Base-by-base conservation (phyloP, 2,113 vertebrate species). In the Leucopsar rothschildi region DNA sequence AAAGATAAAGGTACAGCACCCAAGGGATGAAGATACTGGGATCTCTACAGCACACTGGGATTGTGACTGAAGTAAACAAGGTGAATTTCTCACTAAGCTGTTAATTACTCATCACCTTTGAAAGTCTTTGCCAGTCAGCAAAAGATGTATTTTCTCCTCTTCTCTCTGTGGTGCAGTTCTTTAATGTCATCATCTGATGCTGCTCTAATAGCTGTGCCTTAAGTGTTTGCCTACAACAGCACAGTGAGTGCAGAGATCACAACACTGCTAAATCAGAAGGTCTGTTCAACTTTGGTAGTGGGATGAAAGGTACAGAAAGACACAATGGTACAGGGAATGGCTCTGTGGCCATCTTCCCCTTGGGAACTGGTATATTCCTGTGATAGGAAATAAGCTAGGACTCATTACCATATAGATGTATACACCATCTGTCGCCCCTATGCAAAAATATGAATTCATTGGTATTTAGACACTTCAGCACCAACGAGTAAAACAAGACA, bases 21-120 rank as follows among this genome's bases (percentile, higher is more conserved):
- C 61, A 56, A 65, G 86, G 71, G 77, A 69, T 15, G 18, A 44
- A 88, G 83, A 31, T 27, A 66, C 24, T 53, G 73, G 28, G 39
- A 52, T 84, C 52, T 64, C 56, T 53, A 25, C 0, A 1, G 56
- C 44, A 78, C 15, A 12, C 29, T 82, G 60, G 57, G 82, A 83
- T 49, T 21, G 42, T 31, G 42, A 42, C 0, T 84, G 66, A 40
- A 76, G 28, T 37, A 76, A 93, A 71, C 5, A 16, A 89, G 47
- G 64, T 6, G 14, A 57, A 66, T 76, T 69, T 90, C 11, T 68
- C 53, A 11, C 35, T 65, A 14, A 59, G 39, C 60, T 95, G 40
- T 69, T 95, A 79, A 79, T 94, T 93, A 70, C 68, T 35, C 76
- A 95, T 88, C 56, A 81, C 45, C 90, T 82, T 42, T 79, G 31